These are phyloP conservation scores for Lepidurus couesii DNA, from an alignment of 1,140 invertebrate genomes.

Conservation along the genomic window DNA sequence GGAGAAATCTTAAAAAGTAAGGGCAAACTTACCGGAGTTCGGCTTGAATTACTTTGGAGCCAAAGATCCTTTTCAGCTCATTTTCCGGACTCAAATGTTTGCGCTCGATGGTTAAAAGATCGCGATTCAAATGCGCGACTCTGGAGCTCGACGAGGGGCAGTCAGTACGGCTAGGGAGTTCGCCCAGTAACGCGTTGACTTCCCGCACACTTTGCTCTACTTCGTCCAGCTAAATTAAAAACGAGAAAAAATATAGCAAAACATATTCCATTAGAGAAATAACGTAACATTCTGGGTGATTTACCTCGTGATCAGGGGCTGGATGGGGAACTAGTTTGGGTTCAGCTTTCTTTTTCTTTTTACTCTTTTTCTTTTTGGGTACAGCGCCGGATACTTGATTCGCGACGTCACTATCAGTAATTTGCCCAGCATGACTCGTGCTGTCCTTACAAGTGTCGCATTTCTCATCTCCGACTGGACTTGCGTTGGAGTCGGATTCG, in stretches of 20 bases:
- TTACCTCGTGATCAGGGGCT: constrained; percentile 27
- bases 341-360: constrained; percentile 52
- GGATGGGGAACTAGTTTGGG: constrained; percentile 29
- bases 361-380: constrained; percentile 55
- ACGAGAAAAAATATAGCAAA: not conserved
- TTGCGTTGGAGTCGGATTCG: constrained; percentile 29
- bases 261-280: not conserved
- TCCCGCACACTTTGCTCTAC: constrained; percentile 63
- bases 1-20: too few relatives aligned
- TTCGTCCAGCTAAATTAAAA: constrained; percentile 51
- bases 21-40: constrained; percentile 52
- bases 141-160: constrained; percentile 32
- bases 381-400: constrained; percentile 55
- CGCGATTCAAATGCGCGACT: constrained; percentile 42
- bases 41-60: constrained; percentile 65
- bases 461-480: constrained; percentile 9
- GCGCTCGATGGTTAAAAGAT: constrained; percentile 57
- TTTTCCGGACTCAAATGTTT: constrained; percentile 75
- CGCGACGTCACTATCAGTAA: constrained; percentile 53
- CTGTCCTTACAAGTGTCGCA: not conserved
- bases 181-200: constrained; percentile 65
- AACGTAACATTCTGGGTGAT: not conserved
- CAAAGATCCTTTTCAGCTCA: constrained; percentile 79
- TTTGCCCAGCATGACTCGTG: constrained; percentile 37
- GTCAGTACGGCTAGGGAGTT: constrained; percentile 44